Conservation (phyloP, 2,888 invertebrate genomes). For the Pheosia tremula region DNA sequence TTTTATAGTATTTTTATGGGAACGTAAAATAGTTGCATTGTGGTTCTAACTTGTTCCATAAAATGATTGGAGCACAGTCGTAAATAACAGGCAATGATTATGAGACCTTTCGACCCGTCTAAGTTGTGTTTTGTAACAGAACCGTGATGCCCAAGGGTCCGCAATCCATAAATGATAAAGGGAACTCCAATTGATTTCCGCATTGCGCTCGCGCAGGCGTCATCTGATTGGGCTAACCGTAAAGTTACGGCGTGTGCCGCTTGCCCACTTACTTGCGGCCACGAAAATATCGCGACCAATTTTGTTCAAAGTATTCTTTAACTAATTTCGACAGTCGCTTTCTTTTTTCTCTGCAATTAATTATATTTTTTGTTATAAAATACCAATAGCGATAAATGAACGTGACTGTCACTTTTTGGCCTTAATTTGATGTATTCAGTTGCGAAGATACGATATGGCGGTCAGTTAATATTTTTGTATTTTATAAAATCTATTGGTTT, state of each 20-base stretch:
- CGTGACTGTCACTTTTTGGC: not conserved
- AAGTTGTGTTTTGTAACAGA: conserved; percentile 23
- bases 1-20: conserved; percentile 1
- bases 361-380: conserved; percentile 6
- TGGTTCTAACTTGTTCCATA: not conserved
- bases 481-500: too few species aligned
- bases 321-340: conserved; percentile 10
- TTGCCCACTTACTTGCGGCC: conserved; percentile 26
- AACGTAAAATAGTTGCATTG: not conserved
- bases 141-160: conserved; percentile 63
- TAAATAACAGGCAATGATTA: not conserved
- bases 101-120: conserved; percentile 8
- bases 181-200: conserved; percentile 72
- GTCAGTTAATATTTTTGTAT: not conserved
- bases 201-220: conserved; percentile 56
- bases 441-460: not conserved
- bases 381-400: not conserved
- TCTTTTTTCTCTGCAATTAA: conserved; percentile 15
- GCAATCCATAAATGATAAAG: conserved; percentile 54
- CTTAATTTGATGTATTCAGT: not conserved
- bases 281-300: conserved; percentile 18
- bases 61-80: not conserved
- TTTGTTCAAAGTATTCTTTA: conserved; percentile 12
- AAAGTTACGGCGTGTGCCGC: conserved; percentile 51
- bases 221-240: conserved; percentile 68